Evolutionary conservation across 2,888 invertebrate genomes (phyloP), one percentile per base, ranked within the genome.

Genomic region (Sinelater perroti): DNA sequence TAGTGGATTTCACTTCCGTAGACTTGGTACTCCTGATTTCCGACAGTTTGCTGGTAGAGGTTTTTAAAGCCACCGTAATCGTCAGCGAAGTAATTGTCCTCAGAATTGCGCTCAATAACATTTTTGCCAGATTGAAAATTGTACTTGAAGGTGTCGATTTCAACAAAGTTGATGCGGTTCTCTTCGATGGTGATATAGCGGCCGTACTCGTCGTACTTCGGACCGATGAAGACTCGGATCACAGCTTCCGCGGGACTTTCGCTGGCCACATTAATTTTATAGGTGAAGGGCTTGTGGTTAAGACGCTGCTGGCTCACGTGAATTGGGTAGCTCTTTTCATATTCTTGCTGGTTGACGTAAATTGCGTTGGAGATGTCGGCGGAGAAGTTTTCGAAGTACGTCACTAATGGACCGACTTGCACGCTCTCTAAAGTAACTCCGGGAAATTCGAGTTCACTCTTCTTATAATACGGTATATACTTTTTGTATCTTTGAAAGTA

Each of bases 141-240:
- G 75, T 82, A 82, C 5, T 82, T 61, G 80, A 89, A 82, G 54
- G 75, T 74, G 71, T 88, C 88, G 17, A 87, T 73, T 71, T 84
- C 80, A 60, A 84, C 82, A 70, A 87, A 87, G 72, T 86, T 83
- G 67, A 80, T 76, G 73, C 83, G 81, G 72, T 82, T 83, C n/a
- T 85, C 78, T n/a, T 82, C 79, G 10, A 88, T 70, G 58, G 77
- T 75, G 13, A 85, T 69, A 16, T 78, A 75, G 61, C 80, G 81
- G 35, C 81, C 82, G 38, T 81, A 80, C 62, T 81, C 79, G 69
- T 88, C 85, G 70, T 84, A 85, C 75, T 87, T 89, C 3, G 90
- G 90, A 61, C 87, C 89, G 26, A 89, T 85, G 85, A 53, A n/a
- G n/a, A n/a, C n/a, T n/a, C n/a, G n/a, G n/a, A 90, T 74, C 8